Evolutionary conservation across 1,140 invertebrate species (phyloP), one percentile per base, ranked within the genome.

Genomic region (Drosophila trapezifrons): DNA sequence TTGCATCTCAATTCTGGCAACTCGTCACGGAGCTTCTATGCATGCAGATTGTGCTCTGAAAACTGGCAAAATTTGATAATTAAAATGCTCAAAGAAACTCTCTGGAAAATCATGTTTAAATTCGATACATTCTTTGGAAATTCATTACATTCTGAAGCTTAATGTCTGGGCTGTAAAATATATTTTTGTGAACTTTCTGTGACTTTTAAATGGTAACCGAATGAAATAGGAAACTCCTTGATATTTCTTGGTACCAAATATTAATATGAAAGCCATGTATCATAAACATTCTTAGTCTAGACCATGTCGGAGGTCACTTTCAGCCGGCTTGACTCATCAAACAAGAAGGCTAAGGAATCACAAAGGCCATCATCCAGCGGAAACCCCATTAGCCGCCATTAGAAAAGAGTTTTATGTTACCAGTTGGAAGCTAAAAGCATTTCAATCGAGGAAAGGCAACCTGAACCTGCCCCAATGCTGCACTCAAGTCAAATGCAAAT

Each of bases 311-410:
- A n/a, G n/a, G n/a, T n/a, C n/a, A n/a, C n/a, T n/a, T n/a, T n/a
- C n/a, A 56, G 32, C 9, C 15, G 18, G 12, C 8, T 47, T 70
- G 67, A 71, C 51, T 70, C 64, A 47, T 58, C 43, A 27, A 35
- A 27, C 18, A 59, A 37, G 25, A 42, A 10, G 27, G 20, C 27
- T 13, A 52, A 45, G 52, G 17, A 35, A 38, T 35, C 60, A 32
- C 62, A 20, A 35, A 43, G 45, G 17, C 54, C 45, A 20, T 46
- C n/a, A 20, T 20, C 35, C 27, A 42, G 35, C 32, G 46, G 43
- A n/a, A 52, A 64, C 37, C 47, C 83, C 84, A 86, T 86, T 82
- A 86, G 63, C 46, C 35, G 38, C 78, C 58, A 86, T 86, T 86
- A 83, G 59, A 57, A 42, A 42, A 62, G 17, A 60, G 83, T 82